Evolutionary conservation across 2,888 invertebrate genomes (phyloP).

Genomic region (Trachelus stipa): DNA sequence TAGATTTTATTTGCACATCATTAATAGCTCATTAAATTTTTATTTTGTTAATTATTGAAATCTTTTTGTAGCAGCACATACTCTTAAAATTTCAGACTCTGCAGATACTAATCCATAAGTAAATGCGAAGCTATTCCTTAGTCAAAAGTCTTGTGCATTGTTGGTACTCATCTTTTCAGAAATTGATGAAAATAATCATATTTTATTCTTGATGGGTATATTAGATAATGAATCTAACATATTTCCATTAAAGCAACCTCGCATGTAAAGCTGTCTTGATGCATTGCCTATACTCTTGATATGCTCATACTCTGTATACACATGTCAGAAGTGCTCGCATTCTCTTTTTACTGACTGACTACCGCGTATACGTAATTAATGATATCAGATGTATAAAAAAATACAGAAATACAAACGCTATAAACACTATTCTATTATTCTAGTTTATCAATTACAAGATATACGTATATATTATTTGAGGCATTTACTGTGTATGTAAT

Average conservation of each 20-base stretch:
- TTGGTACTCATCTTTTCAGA: not conserved
- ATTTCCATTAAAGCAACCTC: not conserved
- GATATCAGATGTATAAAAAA: conserved; percentile 23
- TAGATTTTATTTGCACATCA: not conserved
- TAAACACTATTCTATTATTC: conserved; percentile 23
- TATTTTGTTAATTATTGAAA: not conserved
- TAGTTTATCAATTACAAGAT: conserved; percentile 22
- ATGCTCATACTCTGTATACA: not conserved
- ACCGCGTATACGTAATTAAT: conserved; percentile 46
- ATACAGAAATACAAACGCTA: conserved; percentile 20
- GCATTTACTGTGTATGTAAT: conserved; percentile 36
- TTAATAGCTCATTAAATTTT: not conserved
- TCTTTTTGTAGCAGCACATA: not conserved
- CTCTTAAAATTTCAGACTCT: not conserved
- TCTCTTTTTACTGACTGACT: conserved; percentile 42
- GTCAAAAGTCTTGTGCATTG: not conserved
- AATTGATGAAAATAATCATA: not conserved
- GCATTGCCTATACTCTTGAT: not conserved
- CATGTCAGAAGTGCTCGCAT: conserved; percentile 13
- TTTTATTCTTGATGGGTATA: not conserved
- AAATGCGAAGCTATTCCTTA: not conserved
- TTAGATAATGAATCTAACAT: not conserved
- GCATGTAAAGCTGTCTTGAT: not conserved
- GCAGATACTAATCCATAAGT: not conserved
- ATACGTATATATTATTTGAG: conserved; percentile 35